Evolutionary conservation across 2,113 vertebrate genomes (phyloP).

Genomic region (Equus quagga): DNA sequence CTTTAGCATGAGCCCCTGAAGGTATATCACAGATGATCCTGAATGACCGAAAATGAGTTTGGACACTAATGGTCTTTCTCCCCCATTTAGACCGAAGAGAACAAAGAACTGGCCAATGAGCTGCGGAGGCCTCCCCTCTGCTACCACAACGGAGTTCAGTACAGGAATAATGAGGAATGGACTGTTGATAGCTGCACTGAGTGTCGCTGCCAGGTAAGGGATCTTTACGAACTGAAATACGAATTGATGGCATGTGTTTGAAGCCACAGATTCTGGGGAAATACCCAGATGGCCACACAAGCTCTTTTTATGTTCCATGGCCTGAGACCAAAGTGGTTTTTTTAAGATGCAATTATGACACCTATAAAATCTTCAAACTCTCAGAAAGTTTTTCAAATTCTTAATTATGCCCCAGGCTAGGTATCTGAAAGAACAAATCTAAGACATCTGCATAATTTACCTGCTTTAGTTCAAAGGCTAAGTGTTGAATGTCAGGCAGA

Average conservation of each 20-base stretch:
- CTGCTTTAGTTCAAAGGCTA: conserved; percentile 42
- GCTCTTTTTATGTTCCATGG: neutral
- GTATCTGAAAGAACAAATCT: conserved; percentile 1
- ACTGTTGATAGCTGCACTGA: conserved; percentile 97
- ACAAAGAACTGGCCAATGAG: conserved; percentile 84
- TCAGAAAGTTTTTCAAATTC: conserved; percentile 32
- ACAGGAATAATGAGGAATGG: conserved; percentile 95
- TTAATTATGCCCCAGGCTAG: conserved; percentile 43
- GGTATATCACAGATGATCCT: neutral
- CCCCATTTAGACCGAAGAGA: conserved; percentile 89
- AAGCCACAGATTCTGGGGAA: neutral
- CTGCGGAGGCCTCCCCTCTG: conserved; percentile 89
- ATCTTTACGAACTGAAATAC: neutral
- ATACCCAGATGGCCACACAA: neutral
- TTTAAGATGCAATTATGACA: conserved; percentile 1
- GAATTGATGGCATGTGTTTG: neutral
- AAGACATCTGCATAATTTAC: conserved; percentile 47
- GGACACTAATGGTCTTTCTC: neutral
- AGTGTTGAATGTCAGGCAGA: conserved; percentile 64
- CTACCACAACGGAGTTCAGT: conserved; percentile 93
- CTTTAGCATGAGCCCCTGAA: neutral
- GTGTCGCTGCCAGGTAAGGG: conserved; percentile 96
- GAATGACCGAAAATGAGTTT: neutral
- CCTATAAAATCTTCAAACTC: conserved; percentile 47
- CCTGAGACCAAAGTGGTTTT: neutral